A percentile compares a stretch with the other conserved stretches of the same genome.
phyloP scores from a whole-genome alignment of 2,797 vertebrate genomes.

The Pelobates cultripes region DNA sequence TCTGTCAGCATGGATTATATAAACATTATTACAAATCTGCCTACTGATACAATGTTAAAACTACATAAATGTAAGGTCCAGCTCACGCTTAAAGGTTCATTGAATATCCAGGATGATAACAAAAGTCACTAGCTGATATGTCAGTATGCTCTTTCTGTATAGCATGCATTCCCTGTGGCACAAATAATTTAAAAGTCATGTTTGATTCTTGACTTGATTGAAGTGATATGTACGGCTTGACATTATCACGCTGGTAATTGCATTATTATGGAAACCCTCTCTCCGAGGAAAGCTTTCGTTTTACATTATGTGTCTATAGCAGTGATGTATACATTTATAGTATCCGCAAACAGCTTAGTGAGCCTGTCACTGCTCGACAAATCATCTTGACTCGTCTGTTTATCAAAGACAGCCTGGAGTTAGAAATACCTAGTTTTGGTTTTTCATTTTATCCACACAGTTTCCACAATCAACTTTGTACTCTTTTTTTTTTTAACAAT shows the following conservation, averaged over 20 bases:
- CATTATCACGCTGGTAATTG: constrained; percentile 16
- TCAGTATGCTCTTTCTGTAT: constrained; percentile 5
- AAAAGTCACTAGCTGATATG: not conserved
- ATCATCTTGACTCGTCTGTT: not conserved
- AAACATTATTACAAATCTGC: too few relatives aligned
- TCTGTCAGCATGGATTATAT: too few relatives aligned
- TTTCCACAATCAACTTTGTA: too few relatives aligned
- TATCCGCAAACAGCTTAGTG: constrained; percentile 14
- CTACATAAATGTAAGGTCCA: too few relatives aligned
- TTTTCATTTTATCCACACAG: not conserved
- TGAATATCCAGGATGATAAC: not conserved
- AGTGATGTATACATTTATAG: constrained; percentile 13
- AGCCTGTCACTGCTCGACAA: constrained; percentile 4
- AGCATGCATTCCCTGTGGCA: constrained; percentile 23
- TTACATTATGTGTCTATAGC: constrained; percentile 7
- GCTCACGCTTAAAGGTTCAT: too few relatives aligned
- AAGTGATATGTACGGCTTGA: constrained; percentile 39
- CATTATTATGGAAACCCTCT: constrained; percentile 25
- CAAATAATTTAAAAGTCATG: constrained; percentile 40
- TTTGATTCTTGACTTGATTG: constrained; percentile 40
- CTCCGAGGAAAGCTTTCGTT: constrained; percentile 17
- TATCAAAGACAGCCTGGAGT: not conserved
- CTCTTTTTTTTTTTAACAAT: too few relatives aligned
- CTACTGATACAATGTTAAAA: too few relatives aligned
- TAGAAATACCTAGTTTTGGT: not conserved